phyloP scores from a whole-genome alignment of 23 tunicate genomes.

The Diplosoma virens region DNA sequence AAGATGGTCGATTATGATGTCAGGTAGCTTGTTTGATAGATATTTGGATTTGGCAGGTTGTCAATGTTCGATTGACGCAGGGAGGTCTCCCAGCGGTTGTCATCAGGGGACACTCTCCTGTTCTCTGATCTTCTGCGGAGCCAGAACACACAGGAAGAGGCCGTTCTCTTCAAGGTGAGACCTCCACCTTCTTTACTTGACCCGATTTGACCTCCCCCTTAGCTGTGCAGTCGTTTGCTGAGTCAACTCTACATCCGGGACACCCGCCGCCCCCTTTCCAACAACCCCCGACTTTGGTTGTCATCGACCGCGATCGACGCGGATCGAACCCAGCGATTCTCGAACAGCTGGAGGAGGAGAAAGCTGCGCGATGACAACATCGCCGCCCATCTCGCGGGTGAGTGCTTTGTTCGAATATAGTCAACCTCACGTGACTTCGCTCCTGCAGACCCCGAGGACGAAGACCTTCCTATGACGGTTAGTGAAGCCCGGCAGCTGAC shows the following conservation, averaged over 20 bases:
- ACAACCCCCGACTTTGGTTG: slow-evolving; percentile 39
- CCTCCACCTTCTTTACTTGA: not conserved
- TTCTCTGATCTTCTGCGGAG: not conserved
- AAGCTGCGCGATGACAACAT: slow-evolving; percentile 7
- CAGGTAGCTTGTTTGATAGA: slow-evolving; percentile 19
- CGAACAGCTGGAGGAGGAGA: slow-evolving; percentile 55
- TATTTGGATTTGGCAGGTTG: not conserved
- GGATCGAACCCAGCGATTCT: slow-evolving; percentile 46
- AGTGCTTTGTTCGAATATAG: too few species aligned
- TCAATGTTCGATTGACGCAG: not conserved
- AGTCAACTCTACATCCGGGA: slow-evolving; percentile 83
- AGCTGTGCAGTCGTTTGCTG: slow-evolving; percentile 65
- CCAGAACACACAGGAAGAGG: not conserved
- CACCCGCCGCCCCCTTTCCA: slow-evolving; percentile 55
- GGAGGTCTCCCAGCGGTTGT: slow-evolving; percentile 31
- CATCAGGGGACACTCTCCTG: slow-evolving; percentile 12
- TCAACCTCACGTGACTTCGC: not conserved
- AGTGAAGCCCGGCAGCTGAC: slow-evolving; percentile 68
- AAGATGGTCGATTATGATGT: slow-evolving; percentile 21
- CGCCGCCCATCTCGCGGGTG: slow-evolving; percentile 81
- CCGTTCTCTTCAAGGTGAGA: slow-evolving; percentile 33
- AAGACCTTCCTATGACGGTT: slow-evolving; percentile 42
- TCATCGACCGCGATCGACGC: slow-evolving; percentile 21
- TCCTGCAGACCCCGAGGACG: slow-evolving; percentile 48
- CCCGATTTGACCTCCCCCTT: not conserved